phyloP scores from a whole-genome alignment of 2,797 vertebrate genomes.

The Periophthalmus magnuspinnatus region DNA sequence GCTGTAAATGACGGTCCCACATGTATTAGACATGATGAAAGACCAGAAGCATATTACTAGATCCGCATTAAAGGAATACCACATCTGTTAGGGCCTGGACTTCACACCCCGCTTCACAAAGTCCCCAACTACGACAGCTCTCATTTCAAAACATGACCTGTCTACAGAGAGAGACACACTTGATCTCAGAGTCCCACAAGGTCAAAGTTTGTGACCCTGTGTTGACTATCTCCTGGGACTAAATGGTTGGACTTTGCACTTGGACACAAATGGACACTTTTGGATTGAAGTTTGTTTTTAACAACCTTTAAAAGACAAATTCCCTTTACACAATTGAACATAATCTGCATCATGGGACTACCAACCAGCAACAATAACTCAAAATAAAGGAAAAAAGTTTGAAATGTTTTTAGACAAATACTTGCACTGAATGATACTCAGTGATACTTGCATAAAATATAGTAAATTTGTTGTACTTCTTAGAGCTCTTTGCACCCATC shows the following conservation, averaged over 20 bases:
- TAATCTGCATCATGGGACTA: too few species aligned
- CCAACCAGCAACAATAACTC: too few species aligned
- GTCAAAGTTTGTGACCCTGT: conserved; percentile 57
- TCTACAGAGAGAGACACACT: conserved; percentile 33
- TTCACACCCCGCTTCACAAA: conserved; percentile 29
- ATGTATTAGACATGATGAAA: conserved; percentile 23
- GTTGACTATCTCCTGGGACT: conserved; percentile 46
- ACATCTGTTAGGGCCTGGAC: conserved; percentile 22
- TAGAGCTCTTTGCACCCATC: too few species aligned
- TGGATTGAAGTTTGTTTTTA: conserved; percentile 19
- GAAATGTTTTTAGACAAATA: too few species aligned
- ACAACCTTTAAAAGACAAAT: too few species aligned
- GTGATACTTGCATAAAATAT: too few species aligned
- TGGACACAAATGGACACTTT: not conserved
- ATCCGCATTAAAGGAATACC: conserved; percentile 19
- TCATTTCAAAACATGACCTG: conserved; percentile 58
- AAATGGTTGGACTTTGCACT: conserved; percentile 33
- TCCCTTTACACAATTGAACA: too few species aligned
- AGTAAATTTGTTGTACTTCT: too few species aligned
- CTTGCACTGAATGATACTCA: too few species aligned
- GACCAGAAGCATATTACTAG: conserved; percentile 7
- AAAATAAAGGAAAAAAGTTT: too few species aligned
- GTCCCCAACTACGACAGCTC: conserved; percentile 34
- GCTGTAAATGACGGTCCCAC: conserved; percentile 19
- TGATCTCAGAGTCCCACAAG: conserved; percentile 40